Evolutionary conservation across 2,113 vertebrate genomes (phyloP), one percentile per base, ranked within the genome.

Genomic region (Heptranchias perlo): DNA sequence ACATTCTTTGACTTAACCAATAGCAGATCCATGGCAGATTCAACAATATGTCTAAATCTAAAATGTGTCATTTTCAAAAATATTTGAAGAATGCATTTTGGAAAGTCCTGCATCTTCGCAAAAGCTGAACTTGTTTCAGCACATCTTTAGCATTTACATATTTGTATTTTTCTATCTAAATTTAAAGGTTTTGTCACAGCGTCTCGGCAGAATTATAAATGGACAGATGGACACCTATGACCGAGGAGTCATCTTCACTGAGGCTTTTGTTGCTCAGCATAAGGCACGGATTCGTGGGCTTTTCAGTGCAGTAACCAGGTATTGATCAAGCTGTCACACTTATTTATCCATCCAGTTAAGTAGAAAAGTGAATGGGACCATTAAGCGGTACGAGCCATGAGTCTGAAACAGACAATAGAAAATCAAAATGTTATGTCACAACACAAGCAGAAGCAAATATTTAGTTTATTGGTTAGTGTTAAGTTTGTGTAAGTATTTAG

Each of bases 231-330:
- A 99, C 97, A 98, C 98, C 97, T 99, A 98, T 96, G 99, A 98
- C 96, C 97, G 96, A 96, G 99, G 99, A 14, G 97, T 99, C 87
- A 99, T 99, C 97, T 99, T 99, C 82, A 99, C 99, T 0, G 98
- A 98, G 54, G 98, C 98, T 8, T 99, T 99, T 96, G 98, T 99
- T 44, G 97, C 98, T 96, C 98, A 98, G 4, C 99, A 99, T 97
- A 98, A 98, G 97, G 99, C 99, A 39, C 98, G 98, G 8, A 98
- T 99, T 96, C 98, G 98, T 87, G 99, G 99, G 0, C 98, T 99
- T 0, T 99, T 99, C 97, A 99, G 98, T 96, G 98, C 98, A 0
- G 97, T 99, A 96, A 99, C 99, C 16, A 97, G 98, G 99, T 99
- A 97, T 47, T 8, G 13, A 52, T 67, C 28, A 69, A 69, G 25